Conservation (phyloP, 2,888 invertebrate species). For the Meiosimyza platycephala region DNA sequence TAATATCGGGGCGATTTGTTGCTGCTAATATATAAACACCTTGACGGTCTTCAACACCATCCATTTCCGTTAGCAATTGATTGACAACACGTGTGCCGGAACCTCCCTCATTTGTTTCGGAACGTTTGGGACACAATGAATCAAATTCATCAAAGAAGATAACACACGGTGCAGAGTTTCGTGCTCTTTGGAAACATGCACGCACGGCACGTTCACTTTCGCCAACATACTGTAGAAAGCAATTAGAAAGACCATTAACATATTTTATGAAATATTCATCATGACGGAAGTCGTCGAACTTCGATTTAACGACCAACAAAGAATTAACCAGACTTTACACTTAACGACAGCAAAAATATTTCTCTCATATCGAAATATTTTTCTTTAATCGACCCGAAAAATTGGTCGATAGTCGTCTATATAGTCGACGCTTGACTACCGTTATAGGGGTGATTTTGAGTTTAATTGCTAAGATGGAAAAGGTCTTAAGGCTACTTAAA, state of each 20-base stretch:
- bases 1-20: conserved; percentile 95
- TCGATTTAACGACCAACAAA: no score
- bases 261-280: conserved; percentile 15
- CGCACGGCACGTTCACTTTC: conserved; percentile 97
- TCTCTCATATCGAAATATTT: no score
- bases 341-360: no score
- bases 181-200: conserved; percentile 93
- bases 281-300: no score
- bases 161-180: conserved; percentile 96
- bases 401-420: no score
- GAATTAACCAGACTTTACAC: no score
- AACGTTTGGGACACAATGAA: conserved; percentile 91
- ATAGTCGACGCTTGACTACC: no score
- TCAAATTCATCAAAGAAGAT: conserved; percentile 99
- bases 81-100: conserved; percentile 91
- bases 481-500: no score
- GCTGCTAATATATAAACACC: conserved; percentile 97
- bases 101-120: conserved; percentile 78
- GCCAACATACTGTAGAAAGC: conserved; percentile 85
- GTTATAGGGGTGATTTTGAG: no score
- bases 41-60: conserved; percentile 90
- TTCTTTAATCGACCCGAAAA: no score
- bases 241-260: conserved; percentile 26
- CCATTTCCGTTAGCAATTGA: conserved; percentile 98
- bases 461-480: no score